Conservation (phyloP, 2,797 vertebrate species). For the Poeciliopsis infans region DNA sequence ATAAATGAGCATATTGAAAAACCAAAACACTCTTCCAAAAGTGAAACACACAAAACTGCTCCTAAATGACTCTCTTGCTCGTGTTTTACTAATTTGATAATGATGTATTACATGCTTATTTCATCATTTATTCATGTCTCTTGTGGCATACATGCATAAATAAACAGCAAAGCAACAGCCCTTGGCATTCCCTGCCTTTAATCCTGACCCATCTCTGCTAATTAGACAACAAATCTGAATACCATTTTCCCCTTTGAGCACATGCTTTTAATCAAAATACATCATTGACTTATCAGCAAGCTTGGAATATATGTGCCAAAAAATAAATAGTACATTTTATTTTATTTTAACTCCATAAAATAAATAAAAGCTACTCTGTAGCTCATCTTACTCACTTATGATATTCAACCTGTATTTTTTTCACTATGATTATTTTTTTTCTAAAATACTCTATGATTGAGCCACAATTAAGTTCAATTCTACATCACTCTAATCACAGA, state of each 20-base stretch:
- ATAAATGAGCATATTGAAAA: background rate
- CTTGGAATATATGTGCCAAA: background rate
- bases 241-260: conserved; percentile 24
- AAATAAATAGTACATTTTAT: background rate
- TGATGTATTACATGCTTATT: conserved; percentile 41
- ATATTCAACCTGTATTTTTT: background rate
- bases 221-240: conserved; percentile 60
- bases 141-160: conserved; percentile 31
- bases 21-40: background rate
- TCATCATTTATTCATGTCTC: conserved; percentile 50
- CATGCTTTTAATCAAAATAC: conserved; percentile 15
- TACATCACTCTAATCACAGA: background rate
- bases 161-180: conserved; percentile 23
- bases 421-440: background rate
- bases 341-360: background rate
- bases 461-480: background rate
- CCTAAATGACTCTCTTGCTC: conserved; percentile 9
- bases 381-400: background rate
- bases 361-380: background rate
- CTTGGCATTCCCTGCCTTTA: conserved; percentile 30
- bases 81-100: conserved; percentile 26
- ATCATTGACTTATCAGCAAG: background rate
- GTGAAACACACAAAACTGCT: background rate
- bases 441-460: background rate
- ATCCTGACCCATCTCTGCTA: conserved; percentile 46